Percentiles rank a stretch among this genome's conserved stretches.
phyloP scores from a whole-genome alignment of 2,888 invertebrate species.

The Tricholauxania praeusta region DNA sequence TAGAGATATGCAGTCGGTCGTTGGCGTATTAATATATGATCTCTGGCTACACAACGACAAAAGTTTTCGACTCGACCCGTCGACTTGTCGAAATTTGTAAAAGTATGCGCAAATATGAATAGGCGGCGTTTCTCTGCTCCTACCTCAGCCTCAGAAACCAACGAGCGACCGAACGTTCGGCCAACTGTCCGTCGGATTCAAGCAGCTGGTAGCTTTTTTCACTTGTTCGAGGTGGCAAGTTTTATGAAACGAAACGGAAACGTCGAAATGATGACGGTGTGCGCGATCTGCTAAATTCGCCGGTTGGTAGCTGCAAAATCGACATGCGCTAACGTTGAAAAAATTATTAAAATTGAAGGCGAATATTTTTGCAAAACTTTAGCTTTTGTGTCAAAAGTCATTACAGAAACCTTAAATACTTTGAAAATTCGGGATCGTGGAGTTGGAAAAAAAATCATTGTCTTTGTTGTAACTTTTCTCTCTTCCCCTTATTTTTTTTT shows the following conservation, averaged over 20 bases:
- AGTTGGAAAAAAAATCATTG: no score
- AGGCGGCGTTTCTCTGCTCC: neutral
- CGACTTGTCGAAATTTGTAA: neutral
- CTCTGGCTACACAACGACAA: neutral
- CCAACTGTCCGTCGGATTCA: neutral
- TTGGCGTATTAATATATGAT: no score
- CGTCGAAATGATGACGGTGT: neutral
- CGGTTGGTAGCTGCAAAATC: constrained; percentile 40
- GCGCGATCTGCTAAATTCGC: constrained; percentile 42
- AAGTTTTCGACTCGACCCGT: neutral
- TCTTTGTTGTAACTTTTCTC: no score
- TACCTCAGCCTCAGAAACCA: neutral
- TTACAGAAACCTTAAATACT: no score
- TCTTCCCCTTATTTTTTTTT: no score
- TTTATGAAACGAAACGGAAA: neutral
- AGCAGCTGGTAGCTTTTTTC: constrained; percentile 10
- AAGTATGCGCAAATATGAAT: constrained; percentile 2
- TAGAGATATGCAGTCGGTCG: no score
- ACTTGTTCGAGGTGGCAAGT: constrained; percentile 17
- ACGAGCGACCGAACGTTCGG: neutral
- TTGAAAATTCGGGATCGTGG: no score
- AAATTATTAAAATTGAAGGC: no score
- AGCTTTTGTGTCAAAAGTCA: no score
- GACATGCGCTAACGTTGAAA: constrained; percentile 8
- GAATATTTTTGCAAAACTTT: no score